These are phyloP conservation scores for Cephus spinipes DNA, from an alignment of 2,888 invertebrate genomes.

Conservation along the genomic window DNA sequence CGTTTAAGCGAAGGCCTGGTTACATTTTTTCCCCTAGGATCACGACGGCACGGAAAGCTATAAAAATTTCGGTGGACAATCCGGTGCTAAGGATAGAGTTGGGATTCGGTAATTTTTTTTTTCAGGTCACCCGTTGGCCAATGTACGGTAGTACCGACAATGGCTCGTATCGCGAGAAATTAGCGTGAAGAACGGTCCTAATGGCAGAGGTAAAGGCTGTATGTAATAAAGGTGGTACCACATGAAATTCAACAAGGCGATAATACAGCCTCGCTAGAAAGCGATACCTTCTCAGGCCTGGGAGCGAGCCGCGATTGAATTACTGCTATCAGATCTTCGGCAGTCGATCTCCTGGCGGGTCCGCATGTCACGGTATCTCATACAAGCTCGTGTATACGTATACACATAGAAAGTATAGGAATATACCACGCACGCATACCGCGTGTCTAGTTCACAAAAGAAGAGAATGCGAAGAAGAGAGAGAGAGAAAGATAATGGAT, in stretches of 20 bases:
- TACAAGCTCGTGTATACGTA: slow-evolving; percentile 19
- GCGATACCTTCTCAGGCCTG: slow-evolving; percentile 2
- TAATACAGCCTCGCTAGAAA: background rate
- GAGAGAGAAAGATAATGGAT: background rate
- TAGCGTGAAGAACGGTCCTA: background rate
- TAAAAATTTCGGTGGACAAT: background rate
- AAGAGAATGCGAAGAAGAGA: background rate
- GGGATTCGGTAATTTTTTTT: background rate
- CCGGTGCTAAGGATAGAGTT: background rate
- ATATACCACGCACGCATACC: background rate
- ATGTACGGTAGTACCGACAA: background rate
- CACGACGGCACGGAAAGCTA: background rate
- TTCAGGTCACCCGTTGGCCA: background rate
- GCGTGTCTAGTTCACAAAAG: background rate
- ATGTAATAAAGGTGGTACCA: background rate
- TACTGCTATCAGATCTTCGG: slow-evolving; percentile 34
- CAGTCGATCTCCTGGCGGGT: slow-evolving; percentile 22
- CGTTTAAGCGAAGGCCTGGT: background rate
- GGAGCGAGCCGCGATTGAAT: slow-evolving; percentile 24
- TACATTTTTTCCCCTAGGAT: background rate
- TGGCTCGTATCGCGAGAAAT: background rate
- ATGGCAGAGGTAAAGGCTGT: background rate
- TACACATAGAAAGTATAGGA: background rate
- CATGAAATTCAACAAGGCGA: background rate
- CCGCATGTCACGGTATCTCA: slow-evolving; percentile 31